phyloP scores from a whole-genome alignment of 2,113 vertebrate species.

The Erythrolamprus reginae region DNA sequence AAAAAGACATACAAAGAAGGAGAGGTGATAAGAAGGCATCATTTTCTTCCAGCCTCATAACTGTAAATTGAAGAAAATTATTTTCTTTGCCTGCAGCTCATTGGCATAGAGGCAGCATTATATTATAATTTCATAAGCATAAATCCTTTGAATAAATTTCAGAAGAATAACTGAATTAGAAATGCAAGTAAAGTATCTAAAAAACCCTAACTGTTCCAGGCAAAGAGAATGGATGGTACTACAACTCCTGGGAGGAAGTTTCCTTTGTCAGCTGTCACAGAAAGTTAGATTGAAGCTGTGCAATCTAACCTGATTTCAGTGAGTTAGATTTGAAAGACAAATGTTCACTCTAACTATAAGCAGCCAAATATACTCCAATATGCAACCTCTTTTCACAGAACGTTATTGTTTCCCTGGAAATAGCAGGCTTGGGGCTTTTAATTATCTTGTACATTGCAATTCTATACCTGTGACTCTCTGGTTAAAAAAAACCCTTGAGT shows the following conservation, averaged over 20 bases:
- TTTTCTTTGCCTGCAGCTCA: constrained; percentile 85
- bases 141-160: constrained; percentile 86
- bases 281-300: constrained; percentile 42
- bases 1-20: constrained; percentile 69
- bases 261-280: constrained; percentile 47
- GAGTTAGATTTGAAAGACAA: constrained; percentile 51
- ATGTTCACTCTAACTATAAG: constrained; percentile 38
- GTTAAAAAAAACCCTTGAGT: not conserved
- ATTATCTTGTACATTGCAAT: constrained; percentile 47
- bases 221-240: constrained; percentile 42
- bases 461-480: not conserved
- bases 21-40: constrained; percentile 75
- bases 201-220: constrained; percentile 68
- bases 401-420: constrained; percentile 63
- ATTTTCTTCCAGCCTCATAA: constrained; percentile 78
- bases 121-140: constrained; percentile 86
- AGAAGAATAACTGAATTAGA: constrained; percentile 82
- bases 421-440: constrained; percentile 70
- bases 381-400: constrained; percentile 50
- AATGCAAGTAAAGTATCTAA: constrained; percentile 78
- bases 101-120: constrained; percentile 81
- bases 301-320: constrained; percentile 47
- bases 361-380: constrained; percentile 17
- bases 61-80: constrained; percentile 87
- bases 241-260: constrained; percentile 36